phyloP scores from a whole-genome alignment of 2,797 vertebrate species.

The Melanotaenia pygmaea region DNA sequence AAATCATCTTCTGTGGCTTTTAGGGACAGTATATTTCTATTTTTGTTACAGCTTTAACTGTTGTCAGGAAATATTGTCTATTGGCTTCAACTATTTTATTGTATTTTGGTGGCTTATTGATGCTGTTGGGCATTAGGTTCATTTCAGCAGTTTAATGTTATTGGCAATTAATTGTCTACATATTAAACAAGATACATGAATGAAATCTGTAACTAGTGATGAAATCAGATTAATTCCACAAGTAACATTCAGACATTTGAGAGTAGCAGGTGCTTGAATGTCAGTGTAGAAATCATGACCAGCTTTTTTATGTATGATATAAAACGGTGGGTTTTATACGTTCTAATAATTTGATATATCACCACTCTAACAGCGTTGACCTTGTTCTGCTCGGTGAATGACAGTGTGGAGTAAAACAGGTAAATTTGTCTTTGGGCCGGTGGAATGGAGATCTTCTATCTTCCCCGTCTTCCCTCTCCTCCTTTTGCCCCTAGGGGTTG shows the following conservation, averaged over 20 bases:
- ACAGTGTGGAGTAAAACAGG: neutral
- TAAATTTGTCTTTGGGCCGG: constrained; percentile 10
- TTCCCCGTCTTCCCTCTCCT: constrained; percentile 17
- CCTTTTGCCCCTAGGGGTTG: constrained; percentile 55
- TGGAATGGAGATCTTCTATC: constrained; percentile 6
- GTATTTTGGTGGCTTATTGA: neutral
- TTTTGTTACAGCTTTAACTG: neutral
- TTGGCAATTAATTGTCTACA: too few relatives aligned
- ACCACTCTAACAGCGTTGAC: constrained; percentile 15
- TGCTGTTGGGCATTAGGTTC: neutral
- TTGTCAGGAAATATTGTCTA: neutral
- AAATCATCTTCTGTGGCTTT: neutral
- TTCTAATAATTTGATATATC: neutral
- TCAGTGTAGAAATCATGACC: constrained; percentile 12
- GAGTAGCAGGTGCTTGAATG: constrained; percentile 23
- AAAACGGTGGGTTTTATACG: neutral
- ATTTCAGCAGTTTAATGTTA: neutral
- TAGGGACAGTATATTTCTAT: too few relatives aligned
- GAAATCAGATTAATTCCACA: constrained; percentile 8
- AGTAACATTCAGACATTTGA: constrained; percentile 9
- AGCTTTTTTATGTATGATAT: constrained; percentile 21
- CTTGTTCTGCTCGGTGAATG: constrained; percentile 23
- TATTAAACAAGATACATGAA: neutral
- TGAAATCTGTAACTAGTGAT: constrained; percentile 18
- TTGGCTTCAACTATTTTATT: neutral